These are phyloP conservation scores for Atractosteus spatula DNA, from an alignment of 2,113 vertebrate species.

Conservation along the genomic window DNA sequence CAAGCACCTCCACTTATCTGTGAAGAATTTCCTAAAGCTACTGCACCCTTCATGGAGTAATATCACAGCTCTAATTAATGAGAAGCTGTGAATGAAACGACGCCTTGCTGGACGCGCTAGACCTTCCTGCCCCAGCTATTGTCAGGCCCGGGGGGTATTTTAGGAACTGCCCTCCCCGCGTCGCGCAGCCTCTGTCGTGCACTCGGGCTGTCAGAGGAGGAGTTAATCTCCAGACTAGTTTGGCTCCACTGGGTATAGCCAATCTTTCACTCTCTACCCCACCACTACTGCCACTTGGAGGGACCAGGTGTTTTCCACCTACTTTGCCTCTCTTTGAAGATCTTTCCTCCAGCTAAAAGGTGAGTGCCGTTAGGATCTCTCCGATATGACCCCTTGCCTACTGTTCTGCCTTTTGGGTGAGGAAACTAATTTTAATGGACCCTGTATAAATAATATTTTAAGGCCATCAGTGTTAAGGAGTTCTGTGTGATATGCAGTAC, in stretches of 20 bases:
- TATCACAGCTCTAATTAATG: too few species aligned
- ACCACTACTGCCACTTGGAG: conserved; percentile 51
- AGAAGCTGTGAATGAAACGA: too few species aligned
- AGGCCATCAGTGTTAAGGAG: too few species aligned
- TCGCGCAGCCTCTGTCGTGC: conserved; percentile 47
- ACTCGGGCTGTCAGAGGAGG: conserved; percentile 55
- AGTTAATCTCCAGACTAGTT: conserved; percentile 52
- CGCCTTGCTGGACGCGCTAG: too few species aligned
- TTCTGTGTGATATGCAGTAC: too few species aligned
- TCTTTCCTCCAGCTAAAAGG: not conserved
- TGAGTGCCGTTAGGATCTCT: not conserved
- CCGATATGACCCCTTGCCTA: too few species aligned
- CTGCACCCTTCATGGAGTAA: too few species aligned
- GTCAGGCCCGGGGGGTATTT: conserved; percentile 17
- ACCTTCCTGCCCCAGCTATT: conserved; percentile 16
- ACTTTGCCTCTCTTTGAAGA: conserved; percentile 45
- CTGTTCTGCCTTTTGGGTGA: too few species aligned
- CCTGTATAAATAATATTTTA: too few species aligned
- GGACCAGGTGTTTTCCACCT: conserved; percentile 52
- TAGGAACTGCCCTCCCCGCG: conserved; percentile 3
- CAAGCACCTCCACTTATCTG: too few species aligned
- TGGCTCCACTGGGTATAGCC: conserved; percentile 30
- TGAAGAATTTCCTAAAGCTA: too few species aligned
- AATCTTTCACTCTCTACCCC: conserved; percentile 61
- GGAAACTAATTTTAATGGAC: too few species aligned